phyloP scores from a whole-genome alignment of 2,888 invertebrate species.

The Mythimna impura region DNA sequence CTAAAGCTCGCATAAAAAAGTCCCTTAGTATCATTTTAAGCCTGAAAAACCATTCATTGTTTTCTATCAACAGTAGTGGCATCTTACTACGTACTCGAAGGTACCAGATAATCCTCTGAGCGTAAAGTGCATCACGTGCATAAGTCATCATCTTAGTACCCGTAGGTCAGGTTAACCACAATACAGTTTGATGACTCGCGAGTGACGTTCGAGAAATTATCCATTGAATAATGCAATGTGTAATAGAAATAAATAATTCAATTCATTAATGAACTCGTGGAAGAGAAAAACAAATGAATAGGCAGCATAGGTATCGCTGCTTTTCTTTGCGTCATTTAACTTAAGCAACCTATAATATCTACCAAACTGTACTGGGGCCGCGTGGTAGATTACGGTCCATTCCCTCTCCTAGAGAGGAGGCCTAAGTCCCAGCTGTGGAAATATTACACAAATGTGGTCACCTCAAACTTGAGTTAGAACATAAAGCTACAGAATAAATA shows the following conservation, averaged over 20 bases:
- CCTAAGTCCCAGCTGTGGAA: too few relatives aligned
- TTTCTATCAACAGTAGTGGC: background rate
- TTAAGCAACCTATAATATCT: too few relatives aligned
- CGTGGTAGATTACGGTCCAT: too few relatives aligned
- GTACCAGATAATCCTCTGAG: background rate
- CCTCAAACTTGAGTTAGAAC: background rate
- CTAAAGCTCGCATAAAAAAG: too few relatives aligned
- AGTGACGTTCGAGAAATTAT: constrained; percentile 27
- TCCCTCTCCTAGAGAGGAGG: too few relatives aligned
- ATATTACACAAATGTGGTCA: background rate
- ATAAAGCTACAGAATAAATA: background rate
- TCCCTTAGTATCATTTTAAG: background rate
- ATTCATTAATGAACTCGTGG: background rate
- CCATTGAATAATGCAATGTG: constrained; percentile 31
- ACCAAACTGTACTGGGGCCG: too few relatives aligned
- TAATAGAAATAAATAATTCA: constrained; percentile 16
- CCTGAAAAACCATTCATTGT: background rate
- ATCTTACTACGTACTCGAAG: background rate
- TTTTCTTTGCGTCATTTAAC: background rate
- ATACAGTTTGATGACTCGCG: constrained; percentile 3
- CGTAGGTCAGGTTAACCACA: constrained; percentile 1
- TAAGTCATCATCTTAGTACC: background rate
- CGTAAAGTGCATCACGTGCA: background rate
- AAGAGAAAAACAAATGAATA: constrained; percentile 2
- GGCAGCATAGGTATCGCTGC: too few relatives aligned